Percentiles rank a stretch among this genome's conserved stretches.
phyloP scores from a whole-genome alignment of 2,113 vertebrate species.

The Sarotherodon lohbergeri region DNA sequence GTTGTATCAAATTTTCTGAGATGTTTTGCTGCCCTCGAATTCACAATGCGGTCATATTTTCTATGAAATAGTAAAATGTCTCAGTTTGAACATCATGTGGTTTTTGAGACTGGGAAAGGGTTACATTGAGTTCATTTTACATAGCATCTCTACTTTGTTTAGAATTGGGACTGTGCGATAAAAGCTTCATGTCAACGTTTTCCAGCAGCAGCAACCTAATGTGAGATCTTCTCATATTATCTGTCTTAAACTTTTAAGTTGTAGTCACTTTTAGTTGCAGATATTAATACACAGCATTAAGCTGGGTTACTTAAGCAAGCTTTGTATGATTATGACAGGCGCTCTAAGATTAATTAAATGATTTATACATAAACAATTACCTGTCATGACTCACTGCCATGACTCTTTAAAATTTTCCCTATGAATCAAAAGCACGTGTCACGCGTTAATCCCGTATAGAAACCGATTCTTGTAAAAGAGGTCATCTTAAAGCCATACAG shows the following conservation, averaged over 20 bases:
- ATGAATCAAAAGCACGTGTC: background rate
- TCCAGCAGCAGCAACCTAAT: background rate
- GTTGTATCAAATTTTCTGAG: background rate
- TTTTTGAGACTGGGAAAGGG: background rate
- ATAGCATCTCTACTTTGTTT: background rate
- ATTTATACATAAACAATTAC: background rate
- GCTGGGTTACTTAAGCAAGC: background rate
- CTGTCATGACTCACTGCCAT: background rate
- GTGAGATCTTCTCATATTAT: background rate
- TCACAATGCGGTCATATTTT: background rate
- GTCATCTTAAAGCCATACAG: background rate
- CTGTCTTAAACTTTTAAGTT: background rate
- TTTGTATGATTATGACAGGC: background rate
- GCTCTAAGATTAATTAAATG: background rate
- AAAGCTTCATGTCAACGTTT: background rate
- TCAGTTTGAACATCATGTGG: background rate
- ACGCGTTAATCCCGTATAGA: background rate
- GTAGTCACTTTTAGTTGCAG: background rate
- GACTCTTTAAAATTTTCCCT: background rate
- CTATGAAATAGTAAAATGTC: background rate
- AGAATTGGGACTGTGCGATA: background rate
- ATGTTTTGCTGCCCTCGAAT: background rate
- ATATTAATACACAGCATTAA: background rate
- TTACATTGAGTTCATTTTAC: background rate
- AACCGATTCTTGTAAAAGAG: background rate